Evolutionary conservation across 2,113 vertebrate genomes (phyloP), one percentile per base, ranked within the genome.

Genomic region (Nothocercus nigrocapillus): DNA sequence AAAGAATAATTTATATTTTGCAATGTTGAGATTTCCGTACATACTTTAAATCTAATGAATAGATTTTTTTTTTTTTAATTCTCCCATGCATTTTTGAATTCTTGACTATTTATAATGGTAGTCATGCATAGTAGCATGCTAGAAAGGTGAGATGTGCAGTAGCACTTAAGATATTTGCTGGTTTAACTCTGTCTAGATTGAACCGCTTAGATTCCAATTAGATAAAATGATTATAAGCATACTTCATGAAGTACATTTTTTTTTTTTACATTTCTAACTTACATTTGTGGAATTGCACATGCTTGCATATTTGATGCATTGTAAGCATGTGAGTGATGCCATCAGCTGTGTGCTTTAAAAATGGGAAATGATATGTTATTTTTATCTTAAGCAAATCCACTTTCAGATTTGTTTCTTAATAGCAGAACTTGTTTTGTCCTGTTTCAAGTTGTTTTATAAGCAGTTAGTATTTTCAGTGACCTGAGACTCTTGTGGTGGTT

Each of bases 401-500:
- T 2, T 64, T 67, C 17, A 19, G 9, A 54, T 69, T 72, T 82
- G 20, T 53, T 86, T 79, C 36, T 51, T 21, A 14, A 4, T 67
- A 69, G 47, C n/a, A 54, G n/a, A 81, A 14, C 32, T 82, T 56
- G 24, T 15, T 15, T 47, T 70, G 21, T 56, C 72, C 32, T 63
- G 68, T 68, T 85, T 42, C 79, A 68, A 76, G 25, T 89, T 82
- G 34, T 47, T 69, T 45, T 25, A 30, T 84, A 58, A 84, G 58
- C 51, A 64, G 80, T 34, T 34, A 38, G 40, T 67, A 34, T 87
- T 81, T 89, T 92, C 5, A 5, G 66, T 45, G 80, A 93, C 62
- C 66, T 88, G 88, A 90, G 53, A 93, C 54, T 89, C 82, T 88
- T 73, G 49, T 92, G 82, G 21, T 94, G 69, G 54, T 89, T 69